phyloP scores from a whole-genome alignment of 2,113 vertebrate species.

The Stictonetta naevosa region DNA sequence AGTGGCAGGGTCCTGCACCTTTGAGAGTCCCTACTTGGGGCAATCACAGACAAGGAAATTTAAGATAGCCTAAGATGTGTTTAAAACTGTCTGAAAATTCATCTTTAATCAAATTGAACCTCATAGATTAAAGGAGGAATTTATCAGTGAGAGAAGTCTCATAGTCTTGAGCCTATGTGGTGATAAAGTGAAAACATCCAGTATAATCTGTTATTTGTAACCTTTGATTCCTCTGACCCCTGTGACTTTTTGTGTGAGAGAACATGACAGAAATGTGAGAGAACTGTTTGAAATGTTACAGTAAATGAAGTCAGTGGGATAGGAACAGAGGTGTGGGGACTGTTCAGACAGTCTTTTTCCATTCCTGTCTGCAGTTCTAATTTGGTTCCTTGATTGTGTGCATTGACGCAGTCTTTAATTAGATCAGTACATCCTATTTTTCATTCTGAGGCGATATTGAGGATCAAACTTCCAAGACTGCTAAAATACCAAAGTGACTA shows the following conservation, averaged over 20 bases:
- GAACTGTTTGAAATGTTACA: not conserved
- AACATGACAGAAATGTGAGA: too few species aligned
- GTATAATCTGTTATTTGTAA: not conserved
- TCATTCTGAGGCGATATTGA: not conserved
- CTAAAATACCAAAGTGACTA: not conserved
- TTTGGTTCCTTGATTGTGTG: not conserved
- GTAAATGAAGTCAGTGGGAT: constrained; percentile 6
- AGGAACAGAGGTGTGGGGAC: constrained; percentile 6
- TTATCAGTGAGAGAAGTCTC: not conserved
- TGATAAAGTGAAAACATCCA: not conserved
- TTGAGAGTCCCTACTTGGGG: not conserved
- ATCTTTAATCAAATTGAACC: not conserved
- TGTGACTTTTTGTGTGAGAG: not conserved
- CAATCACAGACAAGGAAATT: not conserved
- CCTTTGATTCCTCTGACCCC: not conserved
- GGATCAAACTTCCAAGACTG: not conserved
- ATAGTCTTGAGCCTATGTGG: not conserved
- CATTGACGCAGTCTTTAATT: not conserved
- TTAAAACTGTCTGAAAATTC: not conserved
- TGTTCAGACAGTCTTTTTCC: constrained; percentile 2
- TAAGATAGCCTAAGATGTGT: not conserved
- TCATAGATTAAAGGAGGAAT: not conserved
- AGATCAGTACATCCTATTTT: constrained; percentile 26
- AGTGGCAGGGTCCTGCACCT: not conserved
- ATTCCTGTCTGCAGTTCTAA: not conserved